Evolutionary conservation across 1,140 invertebrate species (phyloP).

Genomic region (Atopsyche davidsoni): DNA sequence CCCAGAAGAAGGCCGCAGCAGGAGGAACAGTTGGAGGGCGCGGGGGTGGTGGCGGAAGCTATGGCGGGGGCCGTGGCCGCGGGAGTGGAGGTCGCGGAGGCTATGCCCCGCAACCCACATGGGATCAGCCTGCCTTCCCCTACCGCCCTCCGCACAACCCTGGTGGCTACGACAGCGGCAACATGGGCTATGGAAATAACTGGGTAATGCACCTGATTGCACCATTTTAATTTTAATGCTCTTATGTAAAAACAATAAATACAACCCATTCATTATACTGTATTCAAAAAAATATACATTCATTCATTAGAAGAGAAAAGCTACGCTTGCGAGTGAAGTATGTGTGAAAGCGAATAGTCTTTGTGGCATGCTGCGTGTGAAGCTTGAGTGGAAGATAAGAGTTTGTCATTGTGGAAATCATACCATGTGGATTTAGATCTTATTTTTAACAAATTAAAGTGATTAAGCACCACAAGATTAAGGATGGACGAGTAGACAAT

Average conservation of each 20-base stretch:
- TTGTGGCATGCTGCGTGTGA: not conserved
- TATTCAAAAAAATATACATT: not conserved
- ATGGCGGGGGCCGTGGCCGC: slow-evolving; percentile 15
- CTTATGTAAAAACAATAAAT: not conserved
- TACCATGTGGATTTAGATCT: not conserved
- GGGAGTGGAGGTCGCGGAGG: slow-evolving; percentile 10
- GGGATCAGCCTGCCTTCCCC: slow-evolving; percentile 5
- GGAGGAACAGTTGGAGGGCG: slow-evolving; percentile 1
- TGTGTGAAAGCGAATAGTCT: not conserved
- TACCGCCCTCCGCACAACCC: slow-evolving; percentile 10
- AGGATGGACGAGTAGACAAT: not conserved
- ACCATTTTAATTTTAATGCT: not conserved
- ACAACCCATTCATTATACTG: not conserved
- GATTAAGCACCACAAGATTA: not conserved
- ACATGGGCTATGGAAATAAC: slow-evolving; percentile 7
- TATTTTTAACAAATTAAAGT: not conserved
- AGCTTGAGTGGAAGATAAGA: not conserved
- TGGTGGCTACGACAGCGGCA: slow-evolving; percentile 7
- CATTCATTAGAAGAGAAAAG: too few relatives aligned
- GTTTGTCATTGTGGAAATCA: not conserved
- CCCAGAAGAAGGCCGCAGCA: too few relatives aligned
- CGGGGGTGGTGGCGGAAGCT: slow-evolving; percentile 5
- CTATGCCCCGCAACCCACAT: slow-evolving; percentile 4
- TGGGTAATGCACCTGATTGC: slow-evolving; percentile 10
- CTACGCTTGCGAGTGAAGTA: not conserved